A percentile compares a stretch with the other conserved stretches of the same genome.
phyloP scores from a whole-genome alignment of 2,888 invertebrate species.

The Ctena decussata region DNA sequence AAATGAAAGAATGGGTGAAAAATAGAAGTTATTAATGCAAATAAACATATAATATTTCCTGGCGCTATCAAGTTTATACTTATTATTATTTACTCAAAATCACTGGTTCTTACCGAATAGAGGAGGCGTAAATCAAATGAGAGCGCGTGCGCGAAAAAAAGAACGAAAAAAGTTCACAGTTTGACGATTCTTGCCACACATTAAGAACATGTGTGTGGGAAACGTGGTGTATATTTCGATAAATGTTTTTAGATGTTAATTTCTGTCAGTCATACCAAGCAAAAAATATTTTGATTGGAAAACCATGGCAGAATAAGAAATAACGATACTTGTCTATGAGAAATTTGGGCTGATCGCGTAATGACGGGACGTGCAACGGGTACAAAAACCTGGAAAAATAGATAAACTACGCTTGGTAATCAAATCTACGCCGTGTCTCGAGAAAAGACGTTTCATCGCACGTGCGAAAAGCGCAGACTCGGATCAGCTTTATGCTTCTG shows the following conservation, averaged over 20 bases:
- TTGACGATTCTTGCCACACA: conserved; percentile 53
- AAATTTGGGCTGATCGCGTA: conserved; percentile 54
- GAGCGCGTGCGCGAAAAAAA: background rate
- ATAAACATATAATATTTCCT: too few species aligned
- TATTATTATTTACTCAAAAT: too few species aligned
- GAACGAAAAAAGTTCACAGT: background rate
- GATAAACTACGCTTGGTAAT: conserved; percentile 33
- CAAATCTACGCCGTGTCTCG: conserved; percentile 17
- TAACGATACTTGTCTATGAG: conserved; percentile 51
- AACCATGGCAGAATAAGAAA: conserved; percentile 57
- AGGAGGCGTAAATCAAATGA: background rate
- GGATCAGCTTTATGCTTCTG: too few species aligned
- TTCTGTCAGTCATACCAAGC: conserved; percentile 59
- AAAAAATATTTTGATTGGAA: conserved; percentile 65
- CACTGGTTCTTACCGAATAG: background rate
- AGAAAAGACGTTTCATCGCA: too few species aligned
- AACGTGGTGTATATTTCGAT: conserved; percentile 56
- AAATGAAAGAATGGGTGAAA: too few species aligned
- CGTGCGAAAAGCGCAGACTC: too few species aligned
- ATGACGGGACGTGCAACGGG: conserved; percentile 34
- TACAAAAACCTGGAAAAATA: conserved; percentile 64
- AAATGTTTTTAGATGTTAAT: conserved; percentile 67
- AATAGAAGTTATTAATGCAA: too few species aligned
- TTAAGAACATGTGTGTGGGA: conserved; percentile 61
- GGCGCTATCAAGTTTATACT: too few species aligned